Evolutionary conservation across 2,797 vertebrate genomes (phyloP).

Genomic region (Numenius phaeopus): DNA sequence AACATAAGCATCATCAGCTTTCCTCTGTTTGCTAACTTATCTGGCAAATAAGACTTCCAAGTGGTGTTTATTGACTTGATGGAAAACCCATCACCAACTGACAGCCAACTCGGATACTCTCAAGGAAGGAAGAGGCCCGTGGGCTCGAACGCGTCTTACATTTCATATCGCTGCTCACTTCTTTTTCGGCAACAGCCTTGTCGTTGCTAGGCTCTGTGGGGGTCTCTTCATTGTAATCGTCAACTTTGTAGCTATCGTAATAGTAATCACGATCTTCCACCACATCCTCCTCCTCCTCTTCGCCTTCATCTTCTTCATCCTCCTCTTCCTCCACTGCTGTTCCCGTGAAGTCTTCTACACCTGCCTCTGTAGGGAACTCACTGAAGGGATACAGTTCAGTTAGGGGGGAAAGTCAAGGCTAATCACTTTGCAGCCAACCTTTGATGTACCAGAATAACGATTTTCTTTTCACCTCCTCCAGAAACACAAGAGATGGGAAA

Average conservation of each 20-base stretch:
- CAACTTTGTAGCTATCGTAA: constrained; percentile 81
- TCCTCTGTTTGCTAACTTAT: constrained; percentile 61
- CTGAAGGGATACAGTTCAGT: constrained; percentile 51
- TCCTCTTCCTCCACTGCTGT: constrained; percentile 85
- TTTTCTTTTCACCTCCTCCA: neutral
- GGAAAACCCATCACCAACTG: neutral
- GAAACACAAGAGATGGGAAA: constrained; percentile 3
- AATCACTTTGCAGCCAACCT: neutral
- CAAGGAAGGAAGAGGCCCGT: neutral
- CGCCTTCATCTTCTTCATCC: constrained; percentile 87
- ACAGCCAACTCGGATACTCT: neutral
- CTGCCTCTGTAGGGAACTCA: constrained; percentile 84
- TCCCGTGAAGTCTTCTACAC: constrained; percentile 85
- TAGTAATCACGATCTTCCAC: constrained; percentile 82
- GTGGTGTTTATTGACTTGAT: neutral
- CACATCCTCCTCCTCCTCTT: constrained; percentile 87
- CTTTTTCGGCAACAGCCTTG: constrained; percentile 81
- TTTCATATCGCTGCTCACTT: constrained; percentile 89
- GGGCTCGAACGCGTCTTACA: constrained; percentile 76
- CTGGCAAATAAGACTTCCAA: constrained; percentile 20
- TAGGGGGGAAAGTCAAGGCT: neutral
- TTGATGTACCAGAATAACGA: neutral
- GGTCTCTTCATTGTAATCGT: constrained; percentile 81
- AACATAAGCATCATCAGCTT: constrained; percentile 1
- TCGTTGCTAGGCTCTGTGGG: constrained; percentile 76